These are phyloP conservation scores for Brevimyrus niger DNA, from an alignment of 2,113 vertebrate species.

Conservation along the genomic window DNA sequence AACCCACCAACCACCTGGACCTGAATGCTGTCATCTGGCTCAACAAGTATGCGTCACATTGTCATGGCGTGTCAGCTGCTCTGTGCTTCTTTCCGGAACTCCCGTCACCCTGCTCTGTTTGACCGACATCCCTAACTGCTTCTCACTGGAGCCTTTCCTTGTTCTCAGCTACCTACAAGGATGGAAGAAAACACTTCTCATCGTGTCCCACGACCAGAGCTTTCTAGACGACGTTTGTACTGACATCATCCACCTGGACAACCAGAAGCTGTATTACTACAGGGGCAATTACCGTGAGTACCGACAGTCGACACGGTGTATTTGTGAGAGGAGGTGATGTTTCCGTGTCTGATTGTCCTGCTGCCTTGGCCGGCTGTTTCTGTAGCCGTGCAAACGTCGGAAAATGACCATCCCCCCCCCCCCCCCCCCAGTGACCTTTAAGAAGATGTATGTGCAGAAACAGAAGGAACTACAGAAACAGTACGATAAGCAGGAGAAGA, in stretches of 20 bases:
- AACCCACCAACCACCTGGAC: slow-evolving; percentile 89
- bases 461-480: slow-evolving; percentile 84
- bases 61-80: neutral
- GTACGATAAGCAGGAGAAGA: slow-evolving; percentile 88
- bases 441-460: slow-evolving; percentile 91
- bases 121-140: neutral
- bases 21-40: slow-evolving; percentile 95
- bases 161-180: slow-evolving; percentile 75
- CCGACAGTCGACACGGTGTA: neutral
- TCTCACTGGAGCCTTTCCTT: neutral
- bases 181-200: slow-evolving; percentile 87
- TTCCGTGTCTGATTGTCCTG: neutral
- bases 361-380: neutral
- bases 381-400: neutral
- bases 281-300: slow-evolving; percentile 82
- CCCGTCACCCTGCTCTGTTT: neutral
- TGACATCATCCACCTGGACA: slow-evolving; percentile 79
- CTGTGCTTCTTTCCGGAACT: neutral
- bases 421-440: slow-evolving; percentile 70
- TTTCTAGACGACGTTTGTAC: slow-evolving; percentile 90
- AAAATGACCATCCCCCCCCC: neutral
- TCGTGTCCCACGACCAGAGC: slow-evolving; percentile 89
- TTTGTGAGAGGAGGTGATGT: neutral
- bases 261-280: slow-evolving; percentile 83
- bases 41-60: slow-evolving; percentile 68